phyloP scores from a whole-genome alignment of 2,888 invertebrate species.

The Dromius quadrimaculatus region DNA sequence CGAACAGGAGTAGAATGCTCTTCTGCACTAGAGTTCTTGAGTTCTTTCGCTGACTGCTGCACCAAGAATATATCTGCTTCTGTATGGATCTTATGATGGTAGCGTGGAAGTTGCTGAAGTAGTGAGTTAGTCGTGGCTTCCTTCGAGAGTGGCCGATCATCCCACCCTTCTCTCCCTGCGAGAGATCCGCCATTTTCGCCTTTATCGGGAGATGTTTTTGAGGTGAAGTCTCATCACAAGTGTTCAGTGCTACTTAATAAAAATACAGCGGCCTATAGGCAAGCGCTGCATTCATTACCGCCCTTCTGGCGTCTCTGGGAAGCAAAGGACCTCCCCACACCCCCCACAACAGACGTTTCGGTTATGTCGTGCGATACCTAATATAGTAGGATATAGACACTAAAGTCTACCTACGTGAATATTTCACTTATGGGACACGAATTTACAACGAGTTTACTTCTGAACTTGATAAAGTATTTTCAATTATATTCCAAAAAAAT shows the following conservation, averaged over 20 bases:
- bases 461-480: too few species aligned
- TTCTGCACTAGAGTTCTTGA: neutral
- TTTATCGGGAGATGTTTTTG: neutral
- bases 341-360: neutral
- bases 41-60: too few species aligned
- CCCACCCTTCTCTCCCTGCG: slow-evolving; percentile 28
- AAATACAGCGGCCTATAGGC: slow-evolving; percentile 47
- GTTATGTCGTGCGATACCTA: slow-evolving; percentile 6
- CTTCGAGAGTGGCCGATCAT: slow-evolving; percentile 40
- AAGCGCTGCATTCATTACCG: slow-evolving; percentile 32
- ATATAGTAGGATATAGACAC: slow-evolving; percentile 8
- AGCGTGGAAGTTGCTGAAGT: slow-evolving; percentile 51
- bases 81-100: slow-evolving; percentile 47
- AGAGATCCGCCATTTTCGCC: slow-evolving; percentile 1
- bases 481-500: too few species aligned
- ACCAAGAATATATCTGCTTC: too few species aligned
- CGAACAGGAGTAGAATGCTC: neutral
- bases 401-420: slow-evolving; percentile 1
- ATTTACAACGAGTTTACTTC: too few species aligned
- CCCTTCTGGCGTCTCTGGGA: neutral
- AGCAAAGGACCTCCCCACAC: neutral
- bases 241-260: slow-evolving; percentile 44
- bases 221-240: neutral
- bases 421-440: neutral
- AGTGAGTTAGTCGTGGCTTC: slow-evolving; percentile 46